These are phyloP conservation scores for Hemicrepidius hirtus DNA, from an alignment of 2,888 invertebrate genomes.

Conservation along the genomic window DNA sequence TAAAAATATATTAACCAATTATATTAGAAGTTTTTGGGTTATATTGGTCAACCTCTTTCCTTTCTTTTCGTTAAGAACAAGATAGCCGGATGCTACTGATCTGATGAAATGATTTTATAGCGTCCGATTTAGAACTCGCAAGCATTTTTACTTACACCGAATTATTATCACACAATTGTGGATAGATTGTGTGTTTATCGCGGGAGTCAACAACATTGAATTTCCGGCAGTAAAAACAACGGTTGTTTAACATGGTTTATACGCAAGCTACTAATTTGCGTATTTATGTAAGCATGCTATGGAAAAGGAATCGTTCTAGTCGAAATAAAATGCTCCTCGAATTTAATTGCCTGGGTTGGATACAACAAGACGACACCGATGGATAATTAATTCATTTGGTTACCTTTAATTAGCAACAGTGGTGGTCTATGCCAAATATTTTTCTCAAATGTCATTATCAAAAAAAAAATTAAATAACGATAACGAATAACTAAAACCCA, in stretches of 20 bases:
- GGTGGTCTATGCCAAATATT: too few relatives aligned
- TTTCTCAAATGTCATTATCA: too few relatives aligned
- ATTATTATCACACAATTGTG: conserved; percentile 27
- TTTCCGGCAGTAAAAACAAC: conserved; percentile 45
- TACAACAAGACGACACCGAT: too few relatives aligned
- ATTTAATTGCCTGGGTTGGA: neutral
- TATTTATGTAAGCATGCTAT: conserved; percentile 23
- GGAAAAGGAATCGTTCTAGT: conserved; percentile 5
- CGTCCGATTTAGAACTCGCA: neutral
- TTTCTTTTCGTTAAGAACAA: conserved; percentile 5
- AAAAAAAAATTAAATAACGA: too few relatives aligned
- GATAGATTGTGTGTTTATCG: conserved; percentile 29
- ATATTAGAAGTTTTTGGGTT: conserved; percentile 12
- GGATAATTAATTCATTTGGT: too few relatives aligned
- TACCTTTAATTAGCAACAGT: too few relatives aligned
- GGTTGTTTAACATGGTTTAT: conserved; percentile 37
- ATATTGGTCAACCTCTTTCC: conserved; percentile 9
- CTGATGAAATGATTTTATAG: neutral
- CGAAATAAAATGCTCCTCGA: neutral
- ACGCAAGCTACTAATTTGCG: conserved; percentile 35
- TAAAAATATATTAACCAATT: conserved; percentile 2
- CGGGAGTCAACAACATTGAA: conserved; percentile 40
- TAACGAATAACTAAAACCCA: too few relatives aligned
- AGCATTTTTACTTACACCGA: conserved; percentile 1
- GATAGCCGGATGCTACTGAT: neutral